These are phyloP conservation scores for Neria commutata DNA, from an alignment of 2,888 invertebrate species.

Conservation along the genomic window DNA sequence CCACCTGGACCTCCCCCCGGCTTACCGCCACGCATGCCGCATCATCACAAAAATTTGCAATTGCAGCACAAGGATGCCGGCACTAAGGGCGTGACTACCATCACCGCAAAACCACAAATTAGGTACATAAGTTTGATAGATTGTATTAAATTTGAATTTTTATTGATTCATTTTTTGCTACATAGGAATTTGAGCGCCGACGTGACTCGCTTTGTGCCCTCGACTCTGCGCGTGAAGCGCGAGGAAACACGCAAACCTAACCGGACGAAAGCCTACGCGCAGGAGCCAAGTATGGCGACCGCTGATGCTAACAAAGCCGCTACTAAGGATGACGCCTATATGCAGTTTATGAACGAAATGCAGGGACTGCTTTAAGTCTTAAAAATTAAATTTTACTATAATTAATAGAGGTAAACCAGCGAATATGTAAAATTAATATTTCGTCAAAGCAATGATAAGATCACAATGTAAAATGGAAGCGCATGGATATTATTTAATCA, in stretches of 20 bases:
- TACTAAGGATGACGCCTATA: constrained; percentile 97
- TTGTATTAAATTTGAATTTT: not conserved
- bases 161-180: constrained; percentile 9
- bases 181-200: constrained; percentile 82
- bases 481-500: too few relatives aligned
- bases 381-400: too few relatives aligned
- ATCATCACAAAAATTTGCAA: constrained; percentile 65
- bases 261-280: constrained; percentile 63
- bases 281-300: constrained; percentile 62
- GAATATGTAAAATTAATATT: too few relatives aligned
- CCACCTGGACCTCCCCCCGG: constrained; percentile 73
- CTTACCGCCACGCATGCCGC: constrained; percentile 65
- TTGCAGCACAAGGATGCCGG: constrained; percentile 78
- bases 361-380: constrained; percentile 87
- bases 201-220: constrained; percentile 94
- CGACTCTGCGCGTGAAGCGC: constrained; percentile 87
- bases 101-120: constrained; percentile 96
- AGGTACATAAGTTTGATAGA: constrained; percentile 58
- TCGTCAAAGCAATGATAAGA: too few relatives aligned
- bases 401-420: too few relatives aligned
- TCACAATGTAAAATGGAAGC: too few relatives aligned
- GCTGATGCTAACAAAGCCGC: constrained; percentile 60
- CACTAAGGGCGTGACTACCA: constrained; percentile 77
- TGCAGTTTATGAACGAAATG: constrained; percentile 99
- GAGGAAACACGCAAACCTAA: constrained; percentile 72